Conservation (phyloP, 2,888 invertebrate species). For the Drosophila koepferae region DNA sequence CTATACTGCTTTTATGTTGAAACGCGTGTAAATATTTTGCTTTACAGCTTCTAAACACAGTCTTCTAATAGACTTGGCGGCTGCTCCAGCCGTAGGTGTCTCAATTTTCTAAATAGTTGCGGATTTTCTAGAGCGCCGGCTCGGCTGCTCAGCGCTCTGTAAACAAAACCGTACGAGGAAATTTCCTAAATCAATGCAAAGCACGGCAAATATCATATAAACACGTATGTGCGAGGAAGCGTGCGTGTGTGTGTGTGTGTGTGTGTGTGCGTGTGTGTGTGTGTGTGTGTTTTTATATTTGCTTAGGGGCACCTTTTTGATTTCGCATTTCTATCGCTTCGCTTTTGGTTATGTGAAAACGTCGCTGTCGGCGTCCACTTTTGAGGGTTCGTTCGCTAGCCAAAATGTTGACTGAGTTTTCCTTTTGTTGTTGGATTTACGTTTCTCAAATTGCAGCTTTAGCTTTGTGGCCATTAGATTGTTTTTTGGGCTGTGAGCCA, state of each 20-base stretch:
- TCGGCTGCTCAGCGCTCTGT: conserved; percentile 17
- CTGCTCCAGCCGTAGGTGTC: conserved; percentile 65
- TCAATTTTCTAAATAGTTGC: conserved; percentile 74
- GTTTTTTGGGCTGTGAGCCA: conserved; percentile 32
- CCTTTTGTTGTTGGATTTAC: conserved; percentile 51
- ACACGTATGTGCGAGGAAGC: conserved; percentile 10
- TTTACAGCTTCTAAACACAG: conserved; percentile 77
- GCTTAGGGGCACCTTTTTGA: conserved; percentile 52
- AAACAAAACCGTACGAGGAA: conserved; percentile 56
- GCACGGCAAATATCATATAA: conserved; percentile 28
- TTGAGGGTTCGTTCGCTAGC: conserved; percentile 52
- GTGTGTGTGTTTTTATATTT: conserved; percentile 22
- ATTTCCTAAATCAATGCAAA: conserved; percentile 64
- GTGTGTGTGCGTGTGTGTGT: not conserved
- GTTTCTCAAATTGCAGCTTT: conserved; percentile 73
- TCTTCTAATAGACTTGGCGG: conserved; percentile 59
- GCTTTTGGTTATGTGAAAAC: conserved; percentile 1
- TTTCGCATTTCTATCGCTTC: conserved; percentile 47
- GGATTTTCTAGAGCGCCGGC: conserved; percentile 18
- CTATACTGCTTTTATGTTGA: conserved; percentile 67
- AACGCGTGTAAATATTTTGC: conserved; percentile 80
- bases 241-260: no score
- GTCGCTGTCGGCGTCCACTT: conserved; percentile 42
- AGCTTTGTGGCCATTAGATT: conserved; percentile 57
- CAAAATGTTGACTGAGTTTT: conserved; percentile 38